phyloP scores from a whole-genome alignment of 2,888 invertebrate species.

The Steinernema hermaphroditum region DNA sequence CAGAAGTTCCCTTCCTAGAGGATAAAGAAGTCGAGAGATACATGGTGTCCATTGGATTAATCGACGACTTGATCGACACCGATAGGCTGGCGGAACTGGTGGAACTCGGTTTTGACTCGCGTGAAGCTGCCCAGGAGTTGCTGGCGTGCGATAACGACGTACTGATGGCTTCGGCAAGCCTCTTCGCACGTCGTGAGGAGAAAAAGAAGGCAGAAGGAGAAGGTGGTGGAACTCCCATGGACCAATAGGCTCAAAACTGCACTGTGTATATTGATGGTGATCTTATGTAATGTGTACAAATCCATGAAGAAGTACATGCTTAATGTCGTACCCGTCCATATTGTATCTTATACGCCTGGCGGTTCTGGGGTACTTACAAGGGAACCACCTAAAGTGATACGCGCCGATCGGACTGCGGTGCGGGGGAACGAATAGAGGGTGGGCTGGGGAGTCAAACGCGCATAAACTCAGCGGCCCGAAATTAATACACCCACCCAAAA shows the following conservation, averaged over 20 bases:
- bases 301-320: no score
- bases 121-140: slow-evolving; percentile 36
- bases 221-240: background rate
- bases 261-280: background rate
- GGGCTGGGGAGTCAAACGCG: no score
- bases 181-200: background rate
- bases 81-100: slow-evolving; percentile 41
- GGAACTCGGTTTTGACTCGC: slow-evolving; percentile 36
- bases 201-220: background rate
- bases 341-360: no score
- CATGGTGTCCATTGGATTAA: slow-evolving; percentile 31
- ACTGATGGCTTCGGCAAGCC: slow-evolving; percentile 26
- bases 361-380: no score
- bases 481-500: no score
- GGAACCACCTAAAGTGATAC: no score
- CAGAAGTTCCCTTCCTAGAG: slow-evolving; percentile 47
- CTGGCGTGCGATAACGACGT: slow-evolving; percentile 34
- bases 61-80: slow-evolving; percentile 35
- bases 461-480: no score
- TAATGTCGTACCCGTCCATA: no score
- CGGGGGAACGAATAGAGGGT: no score
- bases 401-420: no score
- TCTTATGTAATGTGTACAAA: no score
- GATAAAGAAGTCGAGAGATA: slow-evolving; percentile 46
- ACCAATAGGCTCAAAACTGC: background rate